These are phyloP conservation scores for Chloroceryle aenea DNA, from an alignment of 2,113 vertebrate genomes.

Conservation along the genomic window DNA sequence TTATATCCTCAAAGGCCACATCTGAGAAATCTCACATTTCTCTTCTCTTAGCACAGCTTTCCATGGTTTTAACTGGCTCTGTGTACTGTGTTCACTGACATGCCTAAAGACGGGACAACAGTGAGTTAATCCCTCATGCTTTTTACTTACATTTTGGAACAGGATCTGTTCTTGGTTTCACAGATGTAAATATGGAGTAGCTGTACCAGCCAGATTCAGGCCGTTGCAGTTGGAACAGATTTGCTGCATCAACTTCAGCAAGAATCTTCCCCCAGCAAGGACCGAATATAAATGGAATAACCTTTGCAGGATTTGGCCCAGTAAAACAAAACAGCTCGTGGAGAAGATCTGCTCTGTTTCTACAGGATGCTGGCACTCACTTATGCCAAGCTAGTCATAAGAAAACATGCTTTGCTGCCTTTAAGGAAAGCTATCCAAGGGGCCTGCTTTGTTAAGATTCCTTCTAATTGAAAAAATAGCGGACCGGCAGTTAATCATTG, in stretches of 20 bases:
- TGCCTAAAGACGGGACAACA: background rate
- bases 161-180: background rate
- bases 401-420: background rate
- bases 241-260: background rate
- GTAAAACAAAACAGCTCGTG: background rate
- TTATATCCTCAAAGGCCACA: background rate
- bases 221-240: constrained; percentile 6
- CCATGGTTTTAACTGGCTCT: background rate
- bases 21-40: background rate
- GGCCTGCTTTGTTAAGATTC: background rate
- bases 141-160: background rate
- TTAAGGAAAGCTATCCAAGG: background rate
- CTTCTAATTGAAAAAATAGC: background rate
- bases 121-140: background rate
- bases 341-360: background rate
- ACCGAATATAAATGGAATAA: background rate
- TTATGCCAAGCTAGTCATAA: background rate
- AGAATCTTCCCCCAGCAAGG: background rate
- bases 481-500: background rate
- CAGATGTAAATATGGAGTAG: background rate
- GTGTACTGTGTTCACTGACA: background rate
- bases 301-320: background rate
- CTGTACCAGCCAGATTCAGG: background rate
- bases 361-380: background rate
- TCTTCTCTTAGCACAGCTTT: background rate